Percentiles rank a stretch among this genome's conserved stretches.
Conservation (phyloP, 2,797 vertebrate species). For the Menidia menidia region DNA sequence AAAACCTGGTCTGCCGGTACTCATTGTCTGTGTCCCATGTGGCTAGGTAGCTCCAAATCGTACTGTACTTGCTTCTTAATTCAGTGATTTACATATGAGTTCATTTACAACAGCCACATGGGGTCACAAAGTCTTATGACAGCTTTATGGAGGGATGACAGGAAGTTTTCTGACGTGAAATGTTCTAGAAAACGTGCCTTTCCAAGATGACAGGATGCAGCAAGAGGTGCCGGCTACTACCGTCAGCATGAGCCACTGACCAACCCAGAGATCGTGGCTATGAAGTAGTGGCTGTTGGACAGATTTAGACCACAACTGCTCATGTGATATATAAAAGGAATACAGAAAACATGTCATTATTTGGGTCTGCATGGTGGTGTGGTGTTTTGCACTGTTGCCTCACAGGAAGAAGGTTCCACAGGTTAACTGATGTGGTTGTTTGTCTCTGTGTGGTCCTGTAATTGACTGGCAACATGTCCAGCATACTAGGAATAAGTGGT, state of each 20-base stretch:
- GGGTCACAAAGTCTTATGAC: slow-evolving; percentile 34
- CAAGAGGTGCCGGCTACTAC: slow-evolving; percentile 11
- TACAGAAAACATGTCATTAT: neutral
- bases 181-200: no score
- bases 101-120: slow-evolving; percentile 41
- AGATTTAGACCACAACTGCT: slow-evolving; percentile 52
- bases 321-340: neutral
- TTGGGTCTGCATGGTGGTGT: no score
- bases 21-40: slow-evolving; percentile 19
- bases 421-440: no score
- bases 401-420: no score
- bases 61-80: slow-evolving; percentile 32
- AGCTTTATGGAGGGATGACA: slow-evolving; percentile 28
- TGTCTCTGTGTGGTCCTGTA: no score
- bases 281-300: slow-evolving; percentile 25
- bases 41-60: slow-evolving; percentile 39
- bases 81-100: slow-evolving; percentile 49
- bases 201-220: neutral
- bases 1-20: slow-evolving; percentile 14
- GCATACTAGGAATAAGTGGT: no score
- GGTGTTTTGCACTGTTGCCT: no score
- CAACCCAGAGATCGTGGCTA: slow-evolving; percentile 26
- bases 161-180: neutral
- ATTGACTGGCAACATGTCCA: no score
- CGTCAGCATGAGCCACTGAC: slow-evolving; percentile 33